phyloP scores from a whole-genome alignment of 2,797 vertebrate genomes.

The Poeciliopsis paucimaculata region DNA sequence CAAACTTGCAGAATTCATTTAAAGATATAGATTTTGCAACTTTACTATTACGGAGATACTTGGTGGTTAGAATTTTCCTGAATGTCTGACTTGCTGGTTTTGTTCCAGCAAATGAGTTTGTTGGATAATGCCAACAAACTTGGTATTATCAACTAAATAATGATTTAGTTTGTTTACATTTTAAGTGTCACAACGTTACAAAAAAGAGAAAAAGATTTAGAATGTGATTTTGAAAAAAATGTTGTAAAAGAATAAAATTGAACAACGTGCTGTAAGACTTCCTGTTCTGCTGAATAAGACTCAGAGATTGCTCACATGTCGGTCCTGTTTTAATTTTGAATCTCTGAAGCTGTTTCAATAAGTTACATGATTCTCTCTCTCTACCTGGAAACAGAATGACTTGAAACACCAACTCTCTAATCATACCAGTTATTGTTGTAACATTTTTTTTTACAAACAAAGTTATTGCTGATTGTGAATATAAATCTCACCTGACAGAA shows the following conservation, averaged over 20 bases:
- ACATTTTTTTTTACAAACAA: neutral
- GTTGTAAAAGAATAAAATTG: neutral
- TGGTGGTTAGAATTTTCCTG: neutral
- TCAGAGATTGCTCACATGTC: neutral
- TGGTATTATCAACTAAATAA: too few species aligned
- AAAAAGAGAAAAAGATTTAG: neutral
- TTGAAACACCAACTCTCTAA: neutral
- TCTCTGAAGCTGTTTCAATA: neutral
- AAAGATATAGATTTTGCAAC: slow-evolving; percentile 9
- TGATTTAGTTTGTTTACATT: neutral
- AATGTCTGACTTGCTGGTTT: neutral
- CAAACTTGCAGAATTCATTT: slow-evolving; percentile 33
- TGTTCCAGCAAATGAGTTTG: neutral
- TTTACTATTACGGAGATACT: neutral
- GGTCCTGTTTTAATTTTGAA: neutral
- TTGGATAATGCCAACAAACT: neutral
- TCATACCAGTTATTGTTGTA: neutral
- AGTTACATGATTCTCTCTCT: neutral
- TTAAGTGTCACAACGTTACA: neutral
- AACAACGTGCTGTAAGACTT: neutral
- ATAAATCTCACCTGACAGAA: neutral
- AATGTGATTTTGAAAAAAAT: neutral
- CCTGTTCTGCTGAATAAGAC: neutral
- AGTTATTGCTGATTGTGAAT: neutral
- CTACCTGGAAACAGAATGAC: neutral